Conservation (phyloP, 2,113 vertebrate species). For the Philantomba maxwellii region DNA sequence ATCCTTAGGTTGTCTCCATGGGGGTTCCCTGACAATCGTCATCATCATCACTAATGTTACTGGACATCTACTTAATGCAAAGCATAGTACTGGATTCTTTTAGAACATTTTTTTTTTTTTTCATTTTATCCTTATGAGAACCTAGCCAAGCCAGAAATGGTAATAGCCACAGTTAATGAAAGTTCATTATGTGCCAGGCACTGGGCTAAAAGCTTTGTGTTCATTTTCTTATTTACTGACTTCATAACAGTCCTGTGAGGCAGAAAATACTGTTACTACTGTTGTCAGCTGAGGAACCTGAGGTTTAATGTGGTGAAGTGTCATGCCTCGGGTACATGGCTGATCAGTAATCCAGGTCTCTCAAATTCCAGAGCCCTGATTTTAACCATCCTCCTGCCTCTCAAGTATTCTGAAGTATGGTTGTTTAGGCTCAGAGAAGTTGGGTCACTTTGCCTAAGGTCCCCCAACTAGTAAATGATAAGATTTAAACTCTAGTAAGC, state of each 20-base stretch:
- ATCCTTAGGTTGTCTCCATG: not conserved
- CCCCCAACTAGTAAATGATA: not conserved
- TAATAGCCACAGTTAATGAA: not conserved
- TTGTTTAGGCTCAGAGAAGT: not conserved
- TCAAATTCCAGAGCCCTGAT: not conserved
- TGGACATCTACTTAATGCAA: not conserved
- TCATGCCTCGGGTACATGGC: not conserved
- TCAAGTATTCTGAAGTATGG: not conserved
- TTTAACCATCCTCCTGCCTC: not conserved
- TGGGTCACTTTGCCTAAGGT: not conserved
- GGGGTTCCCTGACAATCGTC: not conserved
- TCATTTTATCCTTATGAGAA: not conserved
- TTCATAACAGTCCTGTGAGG: not conserved
- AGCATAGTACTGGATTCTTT: not conserved
- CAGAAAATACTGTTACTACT: not conserved
- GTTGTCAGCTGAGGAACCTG: not conserved
- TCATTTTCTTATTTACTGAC: not conserved
- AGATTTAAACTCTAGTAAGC: not conserved
- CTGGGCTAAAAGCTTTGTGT: not conserved
- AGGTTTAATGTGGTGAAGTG: not conserved
- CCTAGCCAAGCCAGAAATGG: not conserved
- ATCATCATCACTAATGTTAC: not conserved
- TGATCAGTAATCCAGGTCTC: not conserved
- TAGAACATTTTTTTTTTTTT: not conserved
- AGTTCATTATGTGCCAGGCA: not conserved